A percentile compares a stretch with the other conserved stretches of the same genome.
Conservation (phyloP, 2,888 invertebrate species). For the Anaspis maculata region DNA sequence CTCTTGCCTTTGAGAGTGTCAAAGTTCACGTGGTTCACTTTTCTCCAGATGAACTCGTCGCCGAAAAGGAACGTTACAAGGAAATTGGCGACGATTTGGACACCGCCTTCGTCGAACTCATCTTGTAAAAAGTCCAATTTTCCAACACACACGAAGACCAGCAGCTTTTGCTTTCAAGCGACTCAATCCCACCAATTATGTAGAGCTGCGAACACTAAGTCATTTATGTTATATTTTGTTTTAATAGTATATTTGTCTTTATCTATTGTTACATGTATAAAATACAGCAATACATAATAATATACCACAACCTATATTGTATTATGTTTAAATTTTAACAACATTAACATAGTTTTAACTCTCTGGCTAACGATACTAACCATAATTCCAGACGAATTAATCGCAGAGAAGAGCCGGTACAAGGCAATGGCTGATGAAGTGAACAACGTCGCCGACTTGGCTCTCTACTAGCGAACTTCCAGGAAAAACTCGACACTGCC, state of each 20-base stretch:
- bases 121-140: slow-evolving; percentile 55
- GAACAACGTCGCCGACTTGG: slow-evolving; percentile 92
- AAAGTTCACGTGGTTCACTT: slow-evolving; percentile 7
- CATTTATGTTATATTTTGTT: too few species aligned
- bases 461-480: slow-evolving; percentile 61
- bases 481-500: too few species aligned
- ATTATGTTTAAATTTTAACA: slow-evolving; percentile 14
- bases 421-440: slow-evolving; percentile 97
- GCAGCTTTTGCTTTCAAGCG: slow-evolving; percentile 8
- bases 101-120: slow-evolving; percentile 94
- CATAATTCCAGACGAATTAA: slow-evolving; percentile 67
- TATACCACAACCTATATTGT: slow-evolving; percentile 24
- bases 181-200: slow-evolving; percentile 9
- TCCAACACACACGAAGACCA: slow-evolving; percentile 1
- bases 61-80: slow-evolving; percentile 99
- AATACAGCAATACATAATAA: slow-evolving; percentile 15
- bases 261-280: slow-evolving; percentile 7
- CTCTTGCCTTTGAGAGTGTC: background rate
- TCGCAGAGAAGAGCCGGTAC: slow-evolving; percentile 92
- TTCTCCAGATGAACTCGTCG: slow-evolving; percentile 83
- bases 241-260: slow-evolving; percentile 4
- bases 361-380: background rate
- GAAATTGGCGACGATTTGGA: slow-evolving; percentile 99
- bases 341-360: slow-evolving; percentile 9
- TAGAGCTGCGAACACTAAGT: too few species aligned